Base-by-base conservation (phyloP, 2,797 vertebrate genomes). In the Mycteria americana region DNA sequence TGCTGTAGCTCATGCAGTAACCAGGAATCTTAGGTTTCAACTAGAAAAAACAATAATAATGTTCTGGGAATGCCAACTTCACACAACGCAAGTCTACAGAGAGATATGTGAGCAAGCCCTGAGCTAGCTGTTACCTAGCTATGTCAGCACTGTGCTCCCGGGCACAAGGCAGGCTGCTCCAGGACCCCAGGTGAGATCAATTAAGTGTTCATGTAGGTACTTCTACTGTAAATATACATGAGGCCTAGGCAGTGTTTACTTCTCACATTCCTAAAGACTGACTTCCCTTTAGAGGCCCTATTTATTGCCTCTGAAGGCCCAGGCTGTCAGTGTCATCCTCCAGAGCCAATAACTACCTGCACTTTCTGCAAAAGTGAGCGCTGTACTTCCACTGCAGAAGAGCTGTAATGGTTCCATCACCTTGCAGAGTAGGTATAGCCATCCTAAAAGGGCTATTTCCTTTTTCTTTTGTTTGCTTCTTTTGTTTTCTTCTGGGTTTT, bases 91-190 rank as follows among this genome's bases (percentile, higher is more conserved):
- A 59, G 46, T 19, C 37, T 33, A 51, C 3, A 45, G 5, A 56
- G 41, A 70, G 19, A 39, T 6, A 53, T 0, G 0, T 4, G 28
- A 64, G 15, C 50, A 51, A 76, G 46, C 27, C 60, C 75, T 19
- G n/a, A 83, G 50, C 30, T 33, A 33, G 25, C 74, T 79, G 54
- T 46, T 65, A 43, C 35, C 11, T 7, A 59, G 33, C 62, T n/a
- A 9, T 11, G 31, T 24, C 72, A 91, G 69, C 54, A 57, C 43
- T 25, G 30, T 11, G 43, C 51, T 67, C 56, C 70, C 3, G 1
- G 45, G 68, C 62, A 85, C 22, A 48, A 22, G 25, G 30, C 45
- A 80, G 37, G 56, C 76, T 80, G 64, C 18, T 85, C n/a, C 41
- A 35, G 39, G 41, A 67, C 18, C 30, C 48, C 67, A 51, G 51